These are phyloP conservation scores for Periparus ater DNA, from an alignment of 2,797 vertebrate species.

Conservation along the genomic window DNA sequence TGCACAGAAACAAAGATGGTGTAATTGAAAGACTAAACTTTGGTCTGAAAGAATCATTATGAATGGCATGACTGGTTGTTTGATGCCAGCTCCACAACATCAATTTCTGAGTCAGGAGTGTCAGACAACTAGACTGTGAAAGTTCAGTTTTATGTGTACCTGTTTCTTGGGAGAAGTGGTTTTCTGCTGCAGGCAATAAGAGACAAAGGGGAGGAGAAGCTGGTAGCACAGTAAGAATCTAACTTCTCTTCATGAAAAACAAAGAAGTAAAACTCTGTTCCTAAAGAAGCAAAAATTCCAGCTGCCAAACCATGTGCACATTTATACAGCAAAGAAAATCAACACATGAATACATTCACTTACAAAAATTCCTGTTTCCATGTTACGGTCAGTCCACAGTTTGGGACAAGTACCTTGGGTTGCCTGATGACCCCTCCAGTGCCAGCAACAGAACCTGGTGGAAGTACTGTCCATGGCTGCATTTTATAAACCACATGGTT, in stretches of 20 bases:
- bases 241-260: background rate
- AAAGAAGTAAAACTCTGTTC: background rate
- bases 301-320: background rate
- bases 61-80: background rate
- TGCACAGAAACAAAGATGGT: background rate
- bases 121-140: background rate
- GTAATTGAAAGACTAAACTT: background rate
- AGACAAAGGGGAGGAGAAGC: background rate
- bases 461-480: background rate
- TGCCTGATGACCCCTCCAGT: no score
- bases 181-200: background rate
- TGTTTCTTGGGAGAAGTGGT: background rate
- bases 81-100: background rate
- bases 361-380: background rate
- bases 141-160: background rate
- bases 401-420: background rate
- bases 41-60: background rate
- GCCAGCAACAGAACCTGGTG: rapidly evolving
- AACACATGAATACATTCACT: background rate
- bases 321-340: background rate
- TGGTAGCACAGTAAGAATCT: background rate
- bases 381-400: background rate
- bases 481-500: background rate
- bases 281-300: background rate
- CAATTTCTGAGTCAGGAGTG: background rate